Evolutionary conservation across 2,888 invertebrate species (phyloP).

Genomic region (Ptychoptera contaminata): DNA sequence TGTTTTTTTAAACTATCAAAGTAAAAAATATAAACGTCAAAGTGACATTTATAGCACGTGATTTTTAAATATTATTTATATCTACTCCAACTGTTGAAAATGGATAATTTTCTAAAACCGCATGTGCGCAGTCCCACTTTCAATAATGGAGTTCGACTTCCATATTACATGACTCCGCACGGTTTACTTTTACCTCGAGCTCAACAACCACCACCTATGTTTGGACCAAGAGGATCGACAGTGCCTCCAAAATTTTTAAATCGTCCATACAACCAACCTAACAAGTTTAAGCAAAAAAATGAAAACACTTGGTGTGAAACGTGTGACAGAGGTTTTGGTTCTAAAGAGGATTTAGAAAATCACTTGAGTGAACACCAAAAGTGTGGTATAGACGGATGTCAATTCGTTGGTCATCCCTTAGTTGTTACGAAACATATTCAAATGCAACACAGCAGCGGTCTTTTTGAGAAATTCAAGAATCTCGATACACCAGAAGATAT

Average conservation of each 20-base stretch:
- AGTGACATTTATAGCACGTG: neutral
- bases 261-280: neutral
- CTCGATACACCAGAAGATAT: conserved; percentile 67
- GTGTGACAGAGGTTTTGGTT: conserved; percentile 63
- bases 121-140: neutral
- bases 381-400: conserved; percentile 70
- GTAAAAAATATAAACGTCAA: conserved; percentile 1
- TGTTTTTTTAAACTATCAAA: neutral
- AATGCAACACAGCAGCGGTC: conserved; percentile 70
- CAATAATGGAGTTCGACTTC: neutral
- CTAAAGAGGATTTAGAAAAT: conserved; percentile 38
- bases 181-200: conserved; percentile 24
- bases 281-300: neutral
- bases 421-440: conserved; percentile 65
- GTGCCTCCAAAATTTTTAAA: conserved; percentile 21
- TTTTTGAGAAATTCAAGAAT: conserved; percentile 62
- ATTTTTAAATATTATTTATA: neutral
- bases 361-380: conserved; percentile 61
- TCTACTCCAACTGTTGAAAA: neutral
- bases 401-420: conserved; percentile 60
- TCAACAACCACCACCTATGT: conserved; percentile 29
- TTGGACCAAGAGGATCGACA: conserved; percentile 26
- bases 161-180: conserved; percentile 23
- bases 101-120: neutral
- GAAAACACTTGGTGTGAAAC: conserved; percentile 46